These are phyloP conservation scores for Sphaeramia orbicularis DNA, from an alignment of 2,797 vertebrate genomes.

Conservation along the genomic window DNA sequence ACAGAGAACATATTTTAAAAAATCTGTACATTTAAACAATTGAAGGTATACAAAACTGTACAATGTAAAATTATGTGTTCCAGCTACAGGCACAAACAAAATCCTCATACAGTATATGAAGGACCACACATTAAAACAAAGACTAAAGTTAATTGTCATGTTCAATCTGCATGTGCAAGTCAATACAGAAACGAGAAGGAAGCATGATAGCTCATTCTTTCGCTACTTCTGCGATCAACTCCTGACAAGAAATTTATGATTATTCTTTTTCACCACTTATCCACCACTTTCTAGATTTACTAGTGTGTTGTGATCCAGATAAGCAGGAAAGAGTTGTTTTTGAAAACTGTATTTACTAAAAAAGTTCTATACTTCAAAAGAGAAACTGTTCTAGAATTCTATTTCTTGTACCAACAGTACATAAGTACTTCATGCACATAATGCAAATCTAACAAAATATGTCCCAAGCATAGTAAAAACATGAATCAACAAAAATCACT, in stretches of 20 bases:
- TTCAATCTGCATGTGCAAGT: too few relatives aligned
- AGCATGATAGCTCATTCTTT: too few relatives aligned
- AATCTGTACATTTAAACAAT: slow-evolving; percentile 79
- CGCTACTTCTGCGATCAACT: neutral
- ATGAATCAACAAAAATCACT: slow-evolving; percentile 28
- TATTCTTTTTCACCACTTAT: too few relatives aligned
- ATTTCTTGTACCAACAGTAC: slow-evolving; percentile 33
- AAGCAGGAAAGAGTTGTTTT: neutral
- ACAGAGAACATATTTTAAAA: slow-evolving; percentile 23
- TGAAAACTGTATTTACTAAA: slow-evolving; percentile 1
- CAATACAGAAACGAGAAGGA: too few relatives aligned
- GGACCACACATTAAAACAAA: slow-evolving; percentile 7
- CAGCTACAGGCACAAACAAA: slow-evolving; percentile 29
- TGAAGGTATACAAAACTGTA: slow-evolving; percentile 61
- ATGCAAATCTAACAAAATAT: slow-evolving; percentile 50
- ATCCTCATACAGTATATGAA: slow-evolving; percentile 5
- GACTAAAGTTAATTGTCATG: too few relatives aligned
- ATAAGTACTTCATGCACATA: slow-evolving; percentile 66
- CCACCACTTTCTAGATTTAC: too few relatives aligned
- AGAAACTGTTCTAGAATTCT: neutral
- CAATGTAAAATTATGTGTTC: slow-evolving; percentile 42
- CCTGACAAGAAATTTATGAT: neutral
- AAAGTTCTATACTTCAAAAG: slow-evolving; percentile 26
- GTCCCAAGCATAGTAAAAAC: slow-evolving; percentile 52
- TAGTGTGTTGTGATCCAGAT: too few relatives aligned